phyloP scores from a whole-genome alignment of 2,888 invertebrate genomes.

The Trypoxylon attenuatum region DNA sequence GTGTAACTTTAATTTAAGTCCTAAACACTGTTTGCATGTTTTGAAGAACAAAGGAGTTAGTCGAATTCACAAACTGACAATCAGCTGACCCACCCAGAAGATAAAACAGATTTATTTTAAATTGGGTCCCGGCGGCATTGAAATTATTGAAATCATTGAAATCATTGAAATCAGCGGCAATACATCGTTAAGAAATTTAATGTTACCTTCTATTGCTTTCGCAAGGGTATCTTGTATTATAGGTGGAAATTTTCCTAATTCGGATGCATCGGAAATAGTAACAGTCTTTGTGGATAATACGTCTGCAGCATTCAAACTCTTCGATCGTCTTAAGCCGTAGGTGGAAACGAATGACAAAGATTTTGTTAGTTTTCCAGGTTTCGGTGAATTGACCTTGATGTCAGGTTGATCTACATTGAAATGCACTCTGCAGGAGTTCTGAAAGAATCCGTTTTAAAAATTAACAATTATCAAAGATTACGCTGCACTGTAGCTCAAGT shows the following conservation, averaged over 20 bases:
- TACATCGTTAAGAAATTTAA: not conserved
- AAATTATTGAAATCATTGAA: not conserved
- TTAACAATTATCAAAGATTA: no score
- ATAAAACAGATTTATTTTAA: no score
- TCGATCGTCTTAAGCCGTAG: constrained; percentile 84
- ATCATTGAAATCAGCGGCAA: not conserved
- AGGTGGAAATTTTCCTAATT: constrained; percentile 84
- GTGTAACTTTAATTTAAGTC: no score
- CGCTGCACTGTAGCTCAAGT: no score
- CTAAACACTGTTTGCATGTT: no score
- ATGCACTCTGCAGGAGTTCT: constrained; percentile 67
- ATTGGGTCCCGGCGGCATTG: no score
- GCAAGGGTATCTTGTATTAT: constrained; percentile 85
- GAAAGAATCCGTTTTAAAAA: no score
- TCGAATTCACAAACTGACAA: no score
- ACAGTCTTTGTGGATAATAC: constrained; percentile 79
- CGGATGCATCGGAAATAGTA: constrained; percentile 79
- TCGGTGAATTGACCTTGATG: constrained; percentile 46
- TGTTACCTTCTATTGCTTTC: constrained; percentile 82
- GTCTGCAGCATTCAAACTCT: constrained; percentile 87
- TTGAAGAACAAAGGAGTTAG: no score
- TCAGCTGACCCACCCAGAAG: no score
- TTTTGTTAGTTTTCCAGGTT: constrained; percentile 69
- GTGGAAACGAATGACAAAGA: constrained; percentile 70
- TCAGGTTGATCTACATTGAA: constrained; percentile 63